phyloP scores from a whole-genome alignment of 2,797 vertebrate species.

The Galago senegalensis region DNA sequence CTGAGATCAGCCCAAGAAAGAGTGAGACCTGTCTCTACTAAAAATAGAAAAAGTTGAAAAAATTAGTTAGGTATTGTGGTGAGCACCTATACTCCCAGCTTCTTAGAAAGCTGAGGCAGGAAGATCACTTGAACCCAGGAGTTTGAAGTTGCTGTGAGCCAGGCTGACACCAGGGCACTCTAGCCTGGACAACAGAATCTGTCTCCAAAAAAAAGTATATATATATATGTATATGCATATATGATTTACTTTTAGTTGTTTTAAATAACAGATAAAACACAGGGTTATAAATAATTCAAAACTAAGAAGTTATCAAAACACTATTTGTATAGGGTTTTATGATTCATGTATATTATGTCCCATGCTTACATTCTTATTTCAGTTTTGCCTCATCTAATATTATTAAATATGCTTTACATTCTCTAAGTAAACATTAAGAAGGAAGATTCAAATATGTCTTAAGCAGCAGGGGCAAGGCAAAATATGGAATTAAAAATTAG shows the following conservation, averaged over 20 bases:
- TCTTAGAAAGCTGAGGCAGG: too few species aligned
- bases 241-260: conserved; percentile 41
- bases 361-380: neutral
- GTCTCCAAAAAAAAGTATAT: too few species aligned
- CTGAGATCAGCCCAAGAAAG: too few species aligned
- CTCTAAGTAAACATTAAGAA: conserved; percentile 34
- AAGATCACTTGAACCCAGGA: too few species aligned
- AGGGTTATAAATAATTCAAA: conserved; percentile 8
- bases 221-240: too few species aligned
- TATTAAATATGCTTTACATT: conserved; percentile 2
- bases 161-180: too few species aligned
- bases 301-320: neutral
- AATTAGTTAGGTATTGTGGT: too few species aligned
- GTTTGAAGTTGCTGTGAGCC: too few species aligned
- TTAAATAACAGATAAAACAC: conserved; percentile 9
- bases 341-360: conserved; percentile 11
- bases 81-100: too few species aligned
- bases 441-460: neutral
- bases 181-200: too few species aligned
- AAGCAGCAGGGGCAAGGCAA: neutral
- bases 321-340: neutral
- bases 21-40: too few species aligned
- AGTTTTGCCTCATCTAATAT: neutral
- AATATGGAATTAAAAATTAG: neutral
- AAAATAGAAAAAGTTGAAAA: too few species aligned